phyloP scores from a whole-genome alignment of 2,888 invertebrate genomes.

The Mythimna loreyi region DNA sequence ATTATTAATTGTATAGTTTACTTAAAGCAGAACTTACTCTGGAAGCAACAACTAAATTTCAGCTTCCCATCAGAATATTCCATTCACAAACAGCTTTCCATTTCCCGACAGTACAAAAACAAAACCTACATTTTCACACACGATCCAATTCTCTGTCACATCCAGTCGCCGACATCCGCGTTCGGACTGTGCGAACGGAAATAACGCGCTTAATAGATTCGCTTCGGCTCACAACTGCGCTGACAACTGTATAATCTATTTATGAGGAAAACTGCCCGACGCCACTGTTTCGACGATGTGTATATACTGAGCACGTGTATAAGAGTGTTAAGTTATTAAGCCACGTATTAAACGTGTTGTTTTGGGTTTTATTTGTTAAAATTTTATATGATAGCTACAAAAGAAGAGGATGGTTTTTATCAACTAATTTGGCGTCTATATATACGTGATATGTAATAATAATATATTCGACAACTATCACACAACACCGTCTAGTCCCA shows the following conservation, averaged over 20 bases:
- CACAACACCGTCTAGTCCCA: too few species aligned
- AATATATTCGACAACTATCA: too few species aligned
- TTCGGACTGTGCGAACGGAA: slow-evolving; percentile 82
- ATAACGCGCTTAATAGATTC: slow-evolving; percentile 90
- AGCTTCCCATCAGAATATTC: not conserved
- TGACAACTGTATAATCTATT: slow-evolving; percentile 90
- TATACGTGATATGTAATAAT: too few species aligned
- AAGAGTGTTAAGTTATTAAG: slow-evolving; percentile 20
- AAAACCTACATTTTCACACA: slow-evolving; percentile 38
- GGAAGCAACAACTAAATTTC: not conserved
- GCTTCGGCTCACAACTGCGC: slow-evolving; percentile 86
- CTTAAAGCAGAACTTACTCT: not conserved
- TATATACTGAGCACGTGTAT: slow-evolving; percentile 7
- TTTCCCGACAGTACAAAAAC: slow-evolving; percentile 30
- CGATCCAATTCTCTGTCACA: slow-evolving; percentile 59
- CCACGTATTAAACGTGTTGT: not conserved
- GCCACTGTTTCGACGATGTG: slow-evolving; percentile 53
- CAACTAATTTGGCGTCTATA: too few species aligned
- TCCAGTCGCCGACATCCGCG: slow-evolving; percentile 68
- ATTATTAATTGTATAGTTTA: too few species aligned
- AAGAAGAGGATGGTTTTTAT: too few species aligned
- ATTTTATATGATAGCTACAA: too few species aligned
- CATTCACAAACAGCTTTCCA: slow-evolving; percentile 15
- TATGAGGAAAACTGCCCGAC: slow-evolving; percentile 85
- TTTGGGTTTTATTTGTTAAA: not conserved